These are phyloP conservation scores for Pseudopleuronectes americanus DNA, from an alignment of 2,797 vertebrate genomes.

Conservation along the genomic window DNA sequence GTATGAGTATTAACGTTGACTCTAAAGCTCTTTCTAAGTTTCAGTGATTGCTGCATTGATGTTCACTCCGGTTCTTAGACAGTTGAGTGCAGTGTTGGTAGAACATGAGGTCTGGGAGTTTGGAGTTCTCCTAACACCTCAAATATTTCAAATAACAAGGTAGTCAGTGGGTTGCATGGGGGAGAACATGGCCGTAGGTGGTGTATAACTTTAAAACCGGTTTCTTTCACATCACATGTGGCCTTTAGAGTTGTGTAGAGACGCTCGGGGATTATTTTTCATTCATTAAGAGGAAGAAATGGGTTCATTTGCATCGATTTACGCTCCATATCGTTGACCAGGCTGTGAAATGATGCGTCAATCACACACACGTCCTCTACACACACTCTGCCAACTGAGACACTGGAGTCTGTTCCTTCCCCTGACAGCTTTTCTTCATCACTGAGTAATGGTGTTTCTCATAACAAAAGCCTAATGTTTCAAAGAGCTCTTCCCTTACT, in stretches of 20 bases:
- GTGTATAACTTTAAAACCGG: not conserved
- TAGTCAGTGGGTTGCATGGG: not conserved
- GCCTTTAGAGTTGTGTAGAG: not conserved
- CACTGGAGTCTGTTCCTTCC: slow-evolving; percentile 31
- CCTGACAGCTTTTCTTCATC: slow-evolving; percentile 41
- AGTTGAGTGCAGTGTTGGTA: not conserved
- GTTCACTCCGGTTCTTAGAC: slow-evolving; percentile 2
- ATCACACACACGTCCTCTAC: slow-evolving; percentile 48
- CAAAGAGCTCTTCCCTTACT: slow-evolving; percentile 20
- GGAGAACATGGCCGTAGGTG: not conserved
- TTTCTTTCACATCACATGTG: not conserved
- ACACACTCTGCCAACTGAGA: slow-evolving; percentile 35
- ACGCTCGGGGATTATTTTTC: slow-evolving; percentile 3
- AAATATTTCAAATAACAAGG: not conserved
- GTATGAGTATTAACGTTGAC: slow-evolving; percentile 1
- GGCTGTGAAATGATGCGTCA: slow-evolving; percentile 60
- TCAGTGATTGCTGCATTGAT: slow-evolving; percentile 14
- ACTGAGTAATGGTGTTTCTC: slow-evolving; percentile 40
- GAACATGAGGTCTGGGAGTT: not conserved
- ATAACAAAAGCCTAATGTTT: slow-evolving; percentile 42
- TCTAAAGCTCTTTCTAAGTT: slow-evolving; percentile 4
- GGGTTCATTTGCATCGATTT: slow-evolving; percentile 49
- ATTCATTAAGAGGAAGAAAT: slow-evolving; percentile 24
- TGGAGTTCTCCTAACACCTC: slow-evolving; percentile 2
- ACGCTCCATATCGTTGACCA: slow-evolving; percentile 45